A percentile compares a stretch with the other conserved stretches of the same genome.
These are phyloP conservation scores for Drosophila nigricruria DNA, from an alignment of 2,888 invertebrate species.

Conservation along the genomic window DNA sequence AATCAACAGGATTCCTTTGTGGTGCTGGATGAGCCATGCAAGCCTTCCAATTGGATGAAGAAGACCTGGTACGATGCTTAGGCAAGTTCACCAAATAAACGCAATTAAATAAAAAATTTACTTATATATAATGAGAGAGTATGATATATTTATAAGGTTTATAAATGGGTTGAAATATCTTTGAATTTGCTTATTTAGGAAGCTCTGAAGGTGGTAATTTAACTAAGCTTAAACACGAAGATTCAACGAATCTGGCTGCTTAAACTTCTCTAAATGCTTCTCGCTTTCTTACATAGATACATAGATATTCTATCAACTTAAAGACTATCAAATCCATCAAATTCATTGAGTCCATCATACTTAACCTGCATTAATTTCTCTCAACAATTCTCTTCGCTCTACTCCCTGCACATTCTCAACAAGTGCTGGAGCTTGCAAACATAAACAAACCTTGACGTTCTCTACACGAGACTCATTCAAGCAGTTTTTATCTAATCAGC, in stretches of 20 bases:
- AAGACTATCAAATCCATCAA: background rate
- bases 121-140: background rate
- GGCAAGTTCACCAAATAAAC: conserved; percentile 9
- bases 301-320: background rate
- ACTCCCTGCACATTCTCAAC: background rate
- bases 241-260: background rate
- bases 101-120: conserved; percentile 36
- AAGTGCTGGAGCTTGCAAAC: conserved; percentile 48
- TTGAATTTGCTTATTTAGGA: no score
- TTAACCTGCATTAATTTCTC: conserved; percentile 4
- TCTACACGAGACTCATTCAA: conserved; percentile 26
- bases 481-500: conserved; percentile 67
- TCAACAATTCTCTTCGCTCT: no score
- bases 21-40: conserved; percentile 84
- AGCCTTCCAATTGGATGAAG: conserved; percentile 84
- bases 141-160: background rate
- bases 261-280: background rate
- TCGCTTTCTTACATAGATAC: background rate
- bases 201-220: background rate
- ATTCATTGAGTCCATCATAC: background rate
- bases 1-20: conserved; percentile 81
- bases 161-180: background rate
- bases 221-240: background rate
- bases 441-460: conserved; percentile 55
- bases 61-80: conserved; percentile 84